Evolutionary conservation across 2,888 invertebrate genomes (phyloP), one percentile per base, ranked within the genome.

Genomic region (Creontiades dilutus): DNA sequence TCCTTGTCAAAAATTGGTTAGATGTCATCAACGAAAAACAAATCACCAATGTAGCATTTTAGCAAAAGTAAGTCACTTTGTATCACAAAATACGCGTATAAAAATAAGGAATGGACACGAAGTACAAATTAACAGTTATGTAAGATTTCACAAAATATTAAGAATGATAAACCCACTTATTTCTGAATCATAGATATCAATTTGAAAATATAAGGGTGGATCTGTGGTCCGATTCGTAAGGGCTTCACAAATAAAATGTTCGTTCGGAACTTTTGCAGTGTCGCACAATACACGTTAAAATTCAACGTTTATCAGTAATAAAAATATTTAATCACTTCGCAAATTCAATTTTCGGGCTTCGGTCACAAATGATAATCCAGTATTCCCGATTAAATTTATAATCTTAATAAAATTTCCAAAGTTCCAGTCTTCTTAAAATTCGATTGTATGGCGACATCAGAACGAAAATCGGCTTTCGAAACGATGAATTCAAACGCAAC

Each of bases 381-480:
- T 16, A 68, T 68, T 23, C 9, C n/a, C 23, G 12, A 68, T 23
- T 68, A 23, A n/a, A 23, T 68, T 23, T 68, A 23, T 19, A 68
- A 68, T 68, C 5, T 68, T 27, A 23, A 68, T 68, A 68, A 23
- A 68, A 68, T 68, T n/a, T 68, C 61, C 23, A 68, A 68, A 68
- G 23, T 16, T 68, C 68, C 68, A 68, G 68, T 68, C 68, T 68
- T 68, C 23, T 68, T 23, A 37, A 68, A 68, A 68, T 68, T 68
- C 68, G 68, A 68, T 68, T 68, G 68, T 68, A 68, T 68, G 68
- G 68, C 68, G 68, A 23, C 68, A 68, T 23, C 68, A 23, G 68
- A 68, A 68, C 0, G 27, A 23, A 68, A n/a, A 68, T 2, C 68
- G 68, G 68, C 68, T 68, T 68, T 23, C 2, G 23, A 68, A 68